phyloP scores from a whole-genome alignment of 2,797 vertebrate species.

The Pagetopsis macropterus region DNA sequence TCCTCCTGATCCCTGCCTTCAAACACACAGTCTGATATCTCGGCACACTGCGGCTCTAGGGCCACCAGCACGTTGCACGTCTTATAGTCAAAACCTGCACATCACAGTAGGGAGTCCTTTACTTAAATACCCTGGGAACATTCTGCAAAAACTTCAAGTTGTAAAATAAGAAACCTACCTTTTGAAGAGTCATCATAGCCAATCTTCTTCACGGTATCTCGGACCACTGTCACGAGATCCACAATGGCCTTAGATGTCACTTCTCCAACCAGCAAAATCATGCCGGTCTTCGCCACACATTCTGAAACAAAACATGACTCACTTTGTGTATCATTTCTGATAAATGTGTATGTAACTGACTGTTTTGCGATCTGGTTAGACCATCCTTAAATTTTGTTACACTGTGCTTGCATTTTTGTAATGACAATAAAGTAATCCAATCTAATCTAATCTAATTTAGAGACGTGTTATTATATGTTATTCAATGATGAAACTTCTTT shows the following conservation, averaged over 20 bases:
- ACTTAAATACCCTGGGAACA: accelerated
- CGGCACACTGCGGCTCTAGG: conserved; percentile 79
- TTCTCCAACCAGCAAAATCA: conserved; percentile 84
- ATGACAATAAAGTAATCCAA: no score
- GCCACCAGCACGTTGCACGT: conserved; percentile 83
- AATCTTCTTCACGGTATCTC: conserved; percentile 80
- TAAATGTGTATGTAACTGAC: no score
- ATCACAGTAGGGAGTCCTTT: not conserved
- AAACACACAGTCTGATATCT: conserved; percentile 83
- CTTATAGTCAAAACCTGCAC: conserved; percentile 84
- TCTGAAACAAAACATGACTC: conserved; percentile 64
- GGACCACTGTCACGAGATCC: conserved; percentile 80
- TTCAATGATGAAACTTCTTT: no score
- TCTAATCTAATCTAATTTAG: no score
- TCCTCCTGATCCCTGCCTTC: conserved; percentile 78
- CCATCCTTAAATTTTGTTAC: no score
- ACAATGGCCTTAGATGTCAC: conserved; percentile 82
- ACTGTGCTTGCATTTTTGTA: no score
- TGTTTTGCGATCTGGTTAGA: no score
- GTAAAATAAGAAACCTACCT: conserved; percentile 8
- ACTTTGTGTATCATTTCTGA: not conserved
- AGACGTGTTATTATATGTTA: not conserved
- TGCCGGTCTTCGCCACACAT: conserved; percentile 84
- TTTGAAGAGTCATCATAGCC: conserved; percentile 84
- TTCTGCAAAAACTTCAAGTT: not conserved